phyloP scores from a whole-genome alignment of 2,113 vertebrate species.

The Mesocricetus auratus region DNA sequence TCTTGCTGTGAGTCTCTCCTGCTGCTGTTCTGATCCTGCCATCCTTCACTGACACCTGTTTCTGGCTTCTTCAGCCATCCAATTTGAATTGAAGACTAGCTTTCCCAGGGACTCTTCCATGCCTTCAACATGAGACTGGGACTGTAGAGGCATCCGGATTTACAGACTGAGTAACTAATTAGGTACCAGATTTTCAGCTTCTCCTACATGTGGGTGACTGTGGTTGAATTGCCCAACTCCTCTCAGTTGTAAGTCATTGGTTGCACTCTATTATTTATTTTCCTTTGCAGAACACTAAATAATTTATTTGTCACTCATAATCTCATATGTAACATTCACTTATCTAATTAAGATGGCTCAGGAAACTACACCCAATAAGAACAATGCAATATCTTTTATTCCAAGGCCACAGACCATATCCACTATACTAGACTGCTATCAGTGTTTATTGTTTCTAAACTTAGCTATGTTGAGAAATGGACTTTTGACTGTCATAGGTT shows the following conservation, averaged over 20 bases:
- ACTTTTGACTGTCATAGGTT: neutral
- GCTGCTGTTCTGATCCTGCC: too few relatives aligned
- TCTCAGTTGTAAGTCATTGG: neutral
- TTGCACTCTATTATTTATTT: neutral
- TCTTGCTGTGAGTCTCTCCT: neutral
- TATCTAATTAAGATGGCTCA: constrained; percentile 27
- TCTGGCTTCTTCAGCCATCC: neutral
- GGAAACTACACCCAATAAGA: neutral
- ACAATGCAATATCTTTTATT: neutral
- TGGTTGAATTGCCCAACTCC: neutral
- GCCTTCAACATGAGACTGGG: neutral
- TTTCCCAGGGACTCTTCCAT: neutral
- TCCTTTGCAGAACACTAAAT: neutral
- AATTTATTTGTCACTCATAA: neutral
- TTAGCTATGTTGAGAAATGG: neutral
- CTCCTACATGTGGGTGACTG: neutral
- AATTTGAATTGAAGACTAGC: neutral
- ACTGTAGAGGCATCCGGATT: neutral
- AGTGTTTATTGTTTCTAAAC: neutral
- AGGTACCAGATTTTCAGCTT: neutral
- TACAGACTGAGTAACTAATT: neutral
- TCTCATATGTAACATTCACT: neutral
- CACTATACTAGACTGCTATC: neutral
- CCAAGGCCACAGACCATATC: neutral
- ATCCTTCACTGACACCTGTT: neutral